Evolutionary conservation across 2,888 invertebrate species (phyloP).

Genomic region (Nomada ferruginata): DNA sequence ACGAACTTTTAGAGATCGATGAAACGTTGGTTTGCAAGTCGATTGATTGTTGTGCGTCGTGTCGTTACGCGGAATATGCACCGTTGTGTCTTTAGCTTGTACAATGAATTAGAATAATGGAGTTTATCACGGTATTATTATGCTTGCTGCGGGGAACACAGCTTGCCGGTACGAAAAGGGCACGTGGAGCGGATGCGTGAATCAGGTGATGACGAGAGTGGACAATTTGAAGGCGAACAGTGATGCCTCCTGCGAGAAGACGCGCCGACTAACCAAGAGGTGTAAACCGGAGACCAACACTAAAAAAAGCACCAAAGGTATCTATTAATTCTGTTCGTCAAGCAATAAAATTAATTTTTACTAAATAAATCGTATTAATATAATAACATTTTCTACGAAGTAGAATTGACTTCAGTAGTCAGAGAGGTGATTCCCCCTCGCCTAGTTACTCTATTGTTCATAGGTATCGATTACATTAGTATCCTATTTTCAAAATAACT

Average conservation of each 20-base stretch:
- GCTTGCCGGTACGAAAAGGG: slow-evolving; percentile 96
- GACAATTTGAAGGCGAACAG: slow-evolving; percentile 93
- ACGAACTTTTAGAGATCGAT: neutral
- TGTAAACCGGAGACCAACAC: slow-evolving; percentile 87
- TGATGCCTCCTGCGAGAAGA: slow-evolving; percentile 93
- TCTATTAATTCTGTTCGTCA: neutral
- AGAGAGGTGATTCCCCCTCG: neutral
- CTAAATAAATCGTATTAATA: neutral
- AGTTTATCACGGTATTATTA: slow-evolving; percentile 44
- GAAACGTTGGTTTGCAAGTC: neutral
- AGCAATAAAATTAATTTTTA: neutral
- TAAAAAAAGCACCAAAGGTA: slow-evolving; percentile 82
- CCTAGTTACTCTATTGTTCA: neutral
- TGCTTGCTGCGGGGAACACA: slow-evolving; percentile 77
- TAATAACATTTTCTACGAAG: neutral
- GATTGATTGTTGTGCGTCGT: neutral
- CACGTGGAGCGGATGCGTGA: slow-evolving; percentile 93
- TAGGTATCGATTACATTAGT: neutral
- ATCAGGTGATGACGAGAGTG: slow-evolving; percentile 92
- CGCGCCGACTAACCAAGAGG: slow-evolving; percentile 93
- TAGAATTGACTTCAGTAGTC: neutral
- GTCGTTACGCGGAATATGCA: slow-evolving; percentile 20
- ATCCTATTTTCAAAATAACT: neutral
- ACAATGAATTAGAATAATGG: slow-evolving; percentile 32
- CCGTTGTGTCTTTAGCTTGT: slow-evolving; percentile 27